Conservation (phyloP, 2,113 vertebrate genomes). For the Pristiophorus japonicus region DNA sequence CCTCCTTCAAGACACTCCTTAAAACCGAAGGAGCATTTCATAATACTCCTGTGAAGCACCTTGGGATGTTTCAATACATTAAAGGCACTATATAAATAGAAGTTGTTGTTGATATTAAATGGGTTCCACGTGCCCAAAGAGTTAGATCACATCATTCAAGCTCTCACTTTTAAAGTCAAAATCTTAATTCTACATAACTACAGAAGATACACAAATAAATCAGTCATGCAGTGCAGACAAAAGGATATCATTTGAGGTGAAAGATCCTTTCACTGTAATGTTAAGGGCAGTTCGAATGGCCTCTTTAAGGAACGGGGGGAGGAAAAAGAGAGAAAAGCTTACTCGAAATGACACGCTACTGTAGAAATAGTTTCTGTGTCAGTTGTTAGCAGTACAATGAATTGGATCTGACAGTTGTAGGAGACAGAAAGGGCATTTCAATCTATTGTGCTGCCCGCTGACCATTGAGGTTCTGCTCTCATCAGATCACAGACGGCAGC, state of each 20-base stretch:
- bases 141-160: background rate
- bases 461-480: constrained; percentile 36
- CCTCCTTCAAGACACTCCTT: too few species aligned
- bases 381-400: constrained; percentile 30
- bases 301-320: background rate
- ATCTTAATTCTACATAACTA: background rate
- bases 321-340: background rate
- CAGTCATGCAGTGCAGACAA: background rate
- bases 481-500: constrained; percentile 48
- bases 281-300: background rate
- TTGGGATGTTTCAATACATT: too few species aligned
- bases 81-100: too few species aligned
- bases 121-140: background rate
- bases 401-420: constrained; percentile 25
- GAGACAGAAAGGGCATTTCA: constrained; percentile 34
- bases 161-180: background rate
- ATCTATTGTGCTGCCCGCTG: constrained; percentile 35
- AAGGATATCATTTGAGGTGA: background rate
- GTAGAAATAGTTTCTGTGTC: constrained; percentile 32
- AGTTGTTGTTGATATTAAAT: too few species aligned
- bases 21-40: too few species aligned
- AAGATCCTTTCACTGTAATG: background rate
- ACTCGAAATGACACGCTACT: constrained; percentile 3
- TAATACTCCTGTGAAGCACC: too few species aligned
- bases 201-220: background rate